Evolutionary conservation across 1,140 invertebrate species (phyloP), one percentile per base, ranked within the genome.

Genomic region (Hetaerina americana): DNA sequence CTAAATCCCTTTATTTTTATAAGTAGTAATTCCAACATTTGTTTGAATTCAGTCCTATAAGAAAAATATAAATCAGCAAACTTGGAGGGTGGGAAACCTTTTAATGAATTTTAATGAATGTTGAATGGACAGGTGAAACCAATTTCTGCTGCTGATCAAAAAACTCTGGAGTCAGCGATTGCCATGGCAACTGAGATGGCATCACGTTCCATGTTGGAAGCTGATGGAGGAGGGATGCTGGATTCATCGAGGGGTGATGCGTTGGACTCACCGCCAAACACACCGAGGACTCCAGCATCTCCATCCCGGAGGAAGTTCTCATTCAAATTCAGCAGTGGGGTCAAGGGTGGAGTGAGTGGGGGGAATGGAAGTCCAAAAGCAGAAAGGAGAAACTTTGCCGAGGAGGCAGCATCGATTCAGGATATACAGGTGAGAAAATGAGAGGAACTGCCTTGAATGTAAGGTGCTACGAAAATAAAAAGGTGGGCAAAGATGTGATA

Each of bases 111-210:
- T n/a, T n/a, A n/a, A n/a, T n/a, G n/a, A n/a, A n/a, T n/a, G 8
- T n/a, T n/a, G n/a, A n/a, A n/a, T 72, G 80, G 24, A n/a, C 76
- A 87, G 85, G 91, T 98, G 68, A 97, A 97, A 80, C 93, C 91
- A 15, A 96, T 98, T 81, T 97, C 95, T 25, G 92, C 94, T 0
- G 91, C 95, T 72, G 95, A 98, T 80, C 88, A 96, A 78, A 92
- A 90, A 79, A 94, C 92, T n/a, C 84, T 98, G 27, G 94, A 98
- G 76, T 91, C 92, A 66, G 95, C 95, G 5, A 96, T 97, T 73
- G 94, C 92, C 28, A 86, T 97, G 81, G 95, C 95, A 26, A 96
- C 96, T 82, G 94, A 97, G 81, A 85, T 97, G 71, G 95, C 92
- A 28, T 89, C 88, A 68, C 89, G 88, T 77, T 94, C 92, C 3